Percentiles rank a stretch among this genome's conserved stretches.
phyloP scores from a whole-genome alignment of 2,113 vertebrate species.

The Orthonyx spaldingii region DNA sequence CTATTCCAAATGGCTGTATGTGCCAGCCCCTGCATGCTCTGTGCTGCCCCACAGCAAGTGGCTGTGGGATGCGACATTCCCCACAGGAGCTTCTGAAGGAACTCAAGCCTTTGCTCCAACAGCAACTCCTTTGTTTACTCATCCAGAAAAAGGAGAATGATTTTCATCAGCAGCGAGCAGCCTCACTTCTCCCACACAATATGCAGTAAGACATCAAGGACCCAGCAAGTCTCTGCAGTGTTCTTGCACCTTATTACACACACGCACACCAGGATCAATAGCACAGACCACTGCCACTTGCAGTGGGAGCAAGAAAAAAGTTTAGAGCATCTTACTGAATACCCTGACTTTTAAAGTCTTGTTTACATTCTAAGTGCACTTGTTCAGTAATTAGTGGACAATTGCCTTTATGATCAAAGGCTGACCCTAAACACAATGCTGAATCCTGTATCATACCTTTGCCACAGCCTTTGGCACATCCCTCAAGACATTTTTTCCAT shows the following conservation, averaged over 20 bases:
- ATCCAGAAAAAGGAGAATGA: background rate
- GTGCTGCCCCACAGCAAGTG: background rate
- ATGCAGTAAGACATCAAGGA: background rate
- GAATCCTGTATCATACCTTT: background rate
- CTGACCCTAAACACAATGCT: background rate
- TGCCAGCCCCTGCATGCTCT: background rate
- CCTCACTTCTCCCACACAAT: background rate
- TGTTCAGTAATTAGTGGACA: background rate
- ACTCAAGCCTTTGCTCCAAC: background rate
- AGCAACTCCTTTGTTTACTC: background rate
- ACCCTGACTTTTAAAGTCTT: background rate
- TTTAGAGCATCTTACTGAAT: background rate
- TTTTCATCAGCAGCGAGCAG: background rate
- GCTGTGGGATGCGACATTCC: fast-evolving
- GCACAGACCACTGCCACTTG: background rate
- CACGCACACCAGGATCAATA: background rate
- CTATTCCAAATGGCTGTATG: background rate
- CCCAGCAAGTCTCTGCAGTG: background rate
- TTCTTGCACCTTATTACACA: background rate
- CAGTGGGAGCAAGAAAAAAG: background rate
- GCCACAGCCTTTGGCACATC: background rate
- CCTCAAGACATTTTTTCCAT: background rate
- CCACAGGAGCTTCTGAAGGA: background rate
- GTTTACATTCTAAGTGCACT: background rate
- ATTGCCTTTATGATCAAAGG: background rate